Conservation (phyloP, 2,888 invertebrate genomes). For the Gryllus longicercus region DNA sequence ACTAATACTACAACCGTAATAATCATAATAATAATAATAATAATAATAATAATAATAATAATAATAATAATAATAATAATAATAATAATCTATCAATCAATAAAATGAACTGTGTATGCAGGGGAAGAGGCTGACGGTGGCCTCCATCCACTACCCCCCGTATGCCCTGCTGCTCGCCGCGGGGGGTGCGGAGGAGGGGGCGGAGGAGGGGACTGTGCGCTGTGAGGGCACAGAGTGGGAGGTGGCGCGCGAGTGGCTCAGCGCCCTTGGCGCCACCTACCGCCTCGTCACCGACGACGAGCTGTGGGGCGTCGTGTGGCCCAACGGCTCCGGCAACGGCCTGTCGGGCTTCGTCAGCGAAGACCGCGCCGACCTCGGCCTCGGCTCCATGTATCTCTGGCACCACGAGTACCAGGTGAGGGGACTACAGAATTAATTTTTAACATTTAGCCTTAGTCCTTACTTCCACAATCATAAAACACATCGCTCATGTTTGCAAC, state of each 20-base stretch:
- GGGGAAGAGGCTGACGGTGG: neutral
- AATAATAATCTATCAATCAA: too few relatives aligned
- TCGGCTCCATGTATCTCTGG: constrained; percentile 19
- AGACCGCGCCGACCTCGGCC: neutral
- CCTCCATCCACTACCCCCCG: neutral
- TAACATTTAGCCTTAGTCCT: too few relatives aligned
- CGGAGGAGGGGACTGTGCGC: neutral
- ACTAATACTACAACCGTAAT: too few relatives aligned
- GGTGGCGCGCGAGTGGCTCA: neutral
- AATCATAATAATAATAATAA: too few relatives aligned
- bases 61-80: too few relatives aligned
- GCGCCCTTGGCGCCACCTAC: neutral
- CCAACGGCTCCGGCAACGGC: neutral
- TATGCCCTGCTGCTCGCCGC: neutral
- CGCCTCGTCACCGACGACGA: constrained; percentile 18
- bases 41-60: too few relatives aligned
- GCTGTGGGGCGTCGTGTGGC: constrained; percentile 18
- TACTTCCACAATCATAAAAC: too few relatives aligned
- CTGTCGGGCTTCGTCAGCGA: neutral
- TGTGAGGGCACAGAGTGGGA: neutral
- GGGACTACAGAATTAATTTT: neutral
- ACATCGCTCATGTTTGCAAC: too few relatives aligned
- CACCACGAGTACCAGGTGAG: constrained; percentile 19
- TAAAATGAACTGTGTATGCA: neutral
- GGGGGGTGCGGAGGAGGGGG: neutral